Base-by-base conservation (phyloP, 1,140 invertebrate species). In the Brachionus plicatilis region DNA sequence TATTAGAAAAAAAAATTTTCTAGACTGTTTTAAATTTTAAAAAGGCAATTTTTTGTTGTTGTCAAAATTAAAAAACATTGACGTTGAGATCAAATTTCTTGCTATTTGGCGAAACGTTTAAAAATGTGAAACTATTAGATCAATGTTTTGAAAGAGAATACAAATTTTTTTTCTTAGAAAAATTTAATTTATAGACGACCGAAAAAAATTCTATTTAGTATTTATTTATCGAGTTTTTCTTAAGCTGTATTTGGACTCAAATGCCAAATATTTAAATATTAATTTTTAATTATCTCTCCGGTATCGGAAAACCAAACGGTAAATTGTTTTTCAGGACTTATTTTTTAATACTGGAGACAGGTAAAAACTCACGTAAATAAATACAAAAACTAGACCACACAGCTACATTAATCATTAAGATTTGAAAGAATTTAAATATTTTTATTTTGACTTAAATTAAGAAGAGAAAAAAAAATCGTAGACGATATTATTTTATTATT, bases 241-340 rank as follows among this genome's bases (percentile, higher is more conserved):
- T 72, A 41, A 41, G 66, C 27, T 14, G 66, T 14, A 68, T 33
- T 33, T 68, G 9, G 27, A 33, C 66, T 33, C 68, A 72, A 72
- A 72, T 72, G 9, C 68, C 68, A 72, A 72, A 72, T 72, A 72
- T 72, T 72, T 72, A 72, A 72, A 72, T 72, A 72, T 72, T 72
- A 72, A 72, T 43, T 72, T 72, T 72, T 72, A 72, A 72, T 72
- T 72, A 72, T 72, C 68, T 72, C 3, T 60, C 53, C 53, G 53
- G 8, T 72, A 17, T 41, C 33, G 37, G 37, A 72, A 43, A 41
- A 37, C 9, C 41, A 43, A 72, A 17, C 68, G 68, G 68, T 72
- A 72, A 72, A 72, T 72, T 72, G 17, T 72, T 72, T 47, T 72
- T 43, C 33, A 72, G 7, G 17, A 68, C 33, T 72, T 72, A 20